phyloP scores from a whole-genome alignment of 2,888 invertebrate species.

The Ditula angustiorana region DNA sequence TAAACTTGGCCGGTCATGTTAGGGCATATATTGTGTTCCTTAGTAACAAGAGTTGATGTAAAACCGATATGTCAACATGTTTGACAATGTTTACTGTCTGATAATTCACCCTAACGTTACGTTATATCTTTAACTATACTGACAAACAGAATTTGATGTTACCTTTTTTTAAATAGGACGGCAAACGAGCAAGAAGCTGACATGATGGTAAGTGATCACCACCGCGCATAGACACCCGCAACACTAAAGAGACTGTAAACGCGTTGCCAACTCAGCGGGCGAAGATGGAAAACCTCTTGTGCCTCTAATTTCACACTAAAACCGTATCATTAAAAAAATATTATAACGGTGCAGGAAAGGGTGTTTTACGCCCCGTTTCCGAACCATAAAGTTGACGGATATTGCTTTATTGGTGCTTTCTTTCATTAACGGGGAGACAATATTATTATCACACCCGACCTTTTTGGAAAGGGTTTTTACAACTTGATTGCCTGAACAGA shows the following conservation, averaged over 20 bases:
- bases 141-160: constrained; percentile 3
- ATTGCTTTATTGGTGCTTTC: not conserved
- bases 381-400: not conserved
- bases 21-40: too few species aligned
- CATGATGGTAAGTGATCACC: too few species aligned
- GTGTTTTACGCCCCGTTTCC: not conserved
- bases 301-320: not conserved
- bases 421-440: not conserved
- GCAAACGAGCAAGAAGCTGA: too few species aligned
- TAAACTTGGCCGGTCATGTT: too few species aligned
- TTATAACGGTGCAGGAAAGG: not conserved
- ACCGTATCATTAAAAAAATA: not conserved
- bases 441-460: not conserved
- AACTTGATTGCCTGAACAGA: not conserved
- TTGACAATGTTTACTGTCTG: not conserved
- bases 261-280: too few species aligned
- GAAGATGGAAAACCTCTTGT: too few species aligned
- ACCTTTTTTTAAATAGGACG: not conserved
- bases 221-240: too few species aligned
- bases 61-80: not conserved
- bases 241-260: too few species aligned
- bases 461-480: not conserved
- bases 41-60: not conserved
- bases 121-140: not conserved
- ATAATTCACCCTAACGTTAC: not conserved